Evolutionary conservation across 2,797 vertebrate genomes (phyloP), one percentile per base, ranked within the genome.

Genomic region (Megaceryle alcyon): DNA sequence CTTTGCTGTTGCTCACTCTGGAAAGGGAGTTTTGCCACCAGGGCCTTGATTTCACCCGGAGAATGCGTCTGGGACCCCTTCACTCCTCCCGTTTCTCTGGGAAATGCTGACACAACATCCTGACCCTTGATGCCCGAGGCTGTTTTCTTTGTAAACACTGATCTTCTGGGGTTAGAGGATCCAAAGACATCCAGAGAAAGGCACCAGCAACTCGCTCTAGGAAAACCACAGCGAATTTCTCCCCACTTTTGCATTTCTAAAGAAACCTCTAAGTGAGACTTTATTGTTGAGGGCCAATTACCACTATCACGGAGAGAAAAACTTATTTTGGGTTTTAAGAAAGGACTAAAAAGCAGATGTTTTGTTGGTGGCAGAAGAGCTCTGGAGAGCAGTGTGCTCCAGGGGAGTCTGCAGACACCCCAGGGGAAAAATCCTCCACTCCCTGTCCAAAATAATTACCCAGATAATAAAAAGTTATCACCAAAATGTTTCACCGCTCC

Each of bases 311-410:
- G 43, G 56, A 29, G 14, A 64, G 26, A 56, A 81, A 19, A 48
- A 25, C 33, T 12, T 35, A 48, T 33, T n/a, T 20, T 21, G 1
- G 19, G 53, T 7, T 41, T 25, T 31, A 35, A 60, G 64, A 9
- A 43, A 44, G 21, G 11, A 39, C 20, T 4, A 23, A 22, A 33
- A 33, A n/a, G 56, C 56, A 57, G 13, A 57, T 54, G 29, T 31
- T 51, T 15, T 43, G 33, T 2, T 33, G 0, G 0, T 0, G 5
- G 37, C n/a, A 57, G 63, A 31, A 64, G 29, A 14, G 44, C 54
- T 78, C 56, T 39, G 68, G 26, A 66, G 12, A 23, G 48, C 31
- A 10, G 26, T 2, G 46, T 53, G 20, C 2, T 10, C 8, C 2
- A 43, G 54, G 44, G 71, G 77, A 14, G 4, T 13, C 70, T 75